Base-by-base conservation (phyloP, 2,113 vertebrate species). In the Sakesphorus luctuosus region DNA sequence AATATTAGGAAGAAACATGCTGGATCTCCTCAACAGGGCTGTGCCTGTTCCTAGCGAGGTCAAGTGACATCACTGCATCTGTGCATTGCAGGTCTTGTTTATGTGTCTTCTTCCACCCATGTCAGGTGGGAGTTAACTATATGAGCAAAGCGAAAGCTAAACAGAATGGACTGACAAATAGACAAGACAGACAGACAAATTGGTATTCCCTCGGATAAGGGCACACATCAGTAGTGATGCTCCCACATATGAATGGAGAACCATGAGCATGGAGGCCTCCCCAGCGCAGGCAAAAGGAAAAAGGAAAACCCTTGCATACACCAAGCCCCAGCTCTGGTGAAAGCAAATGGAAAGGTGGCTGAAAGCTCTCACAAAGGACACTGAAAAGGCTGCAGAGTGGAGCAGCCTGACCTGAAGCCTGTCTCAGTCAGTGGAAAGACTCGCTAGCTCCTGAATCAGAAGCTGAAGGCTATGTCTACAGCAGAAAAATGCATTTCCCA, bases 351-450 rank as follows among this genome's bases (percentile, higher is more conserved):
- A 84, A 84, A 68, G 66, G 33, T 65, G 82, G 49, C 72, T 75
- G 58, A 74, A 83, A 94, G 81, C 31, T 93, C 94, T 95, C 84
- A 95, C 91, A 87, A 93, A 90, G 65, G 52, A 74, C 38, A 31
- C 38, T 59, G 78, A 93, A 94, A 95, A 93, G 53, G n/a, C 52
- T 50, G 28, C 78, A 62, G 69, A 11, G 21, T 0, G 2, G 36
- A 82, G 44, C 56, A 87, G 81, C 69, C 79, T 67, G 7, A 50
- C 9, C 24, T 75, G 38, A 69, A 68, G 66, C 66, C 77, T 65
- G 20, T 35, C 46, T 49, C 31, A 78, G 8, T 61, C 36, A 62
- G 28, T 3, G 18, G 38, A 71, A 81, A 55, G 65, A 31, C 21
- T 78, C 24, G 21, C 24, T 0, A 0, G 36, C 14, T 17, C 8